phyloP scores from a whole-genome alignment of 2,113 vertebrate species.

The Nycticryphes semicollaris region DNA sequence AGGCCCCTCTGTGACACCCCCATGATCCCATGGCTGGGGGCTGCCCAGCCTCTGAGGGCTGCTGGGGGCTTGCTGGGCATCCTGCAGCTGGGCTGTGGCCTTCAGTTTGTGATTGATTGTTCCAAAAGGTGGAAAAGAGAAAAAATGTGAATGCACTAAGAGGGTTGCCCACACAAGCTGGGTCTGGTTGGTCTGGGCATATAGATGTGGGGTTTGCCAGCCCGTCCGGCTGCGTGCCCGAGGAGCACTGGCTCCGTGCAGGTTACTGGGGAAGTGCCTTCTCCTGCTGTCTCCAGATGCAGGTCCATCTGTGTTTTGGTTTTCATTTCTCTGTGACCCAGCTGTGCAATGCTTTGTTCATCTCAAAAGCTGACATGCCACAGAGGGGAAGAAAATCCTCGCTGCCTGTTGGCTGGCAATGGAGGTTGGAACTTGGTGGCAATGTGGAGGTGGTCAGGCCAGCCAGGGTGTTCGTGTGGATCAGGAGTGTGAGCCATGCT shows the following conservation, averaged over 20 bases:
- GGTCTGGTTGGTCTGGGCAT: not conserved
- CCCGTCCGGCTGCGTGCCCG: accelerated
- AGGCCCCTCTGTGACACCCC: not conserved
- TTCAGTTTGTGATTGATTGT: not conserved
- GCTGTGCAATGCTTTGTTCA: accelerated
- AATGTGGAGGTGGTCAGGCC: not conserved
- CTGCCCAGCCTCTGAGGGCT: not conserved
- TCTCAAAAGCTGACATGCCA: not conserved
- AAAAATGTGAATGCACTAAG: not conserved
- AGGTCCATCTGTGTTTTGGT: not conserved
- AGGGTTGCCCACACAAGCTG: no score
- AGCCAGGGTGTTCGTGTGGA: no score
- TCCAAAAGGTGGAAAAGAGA: not conserved
- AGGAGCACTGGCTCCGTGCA: accelerated
- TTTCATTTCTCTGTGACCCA: not conserved
- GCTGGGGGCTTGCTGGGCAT: not conserved
- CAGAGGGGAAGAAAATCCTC: accelerated
- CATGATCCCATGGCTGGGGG: not conserved
- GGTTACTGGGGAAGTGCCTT: not conserved
- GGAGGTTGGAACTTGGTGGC: no score
- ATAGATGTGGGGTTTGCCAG: not conserved
- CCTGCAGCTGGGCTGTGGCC: not conserved
- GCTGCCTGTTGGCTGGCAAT: accelerated
- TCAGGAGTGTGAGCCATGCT: not conserved
- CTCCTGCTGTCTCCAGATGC: not conserved